phyloP scores from a whole-genome alignment of 2,113 vertebrate genomes.

The Nibea albiflora region DNA sequence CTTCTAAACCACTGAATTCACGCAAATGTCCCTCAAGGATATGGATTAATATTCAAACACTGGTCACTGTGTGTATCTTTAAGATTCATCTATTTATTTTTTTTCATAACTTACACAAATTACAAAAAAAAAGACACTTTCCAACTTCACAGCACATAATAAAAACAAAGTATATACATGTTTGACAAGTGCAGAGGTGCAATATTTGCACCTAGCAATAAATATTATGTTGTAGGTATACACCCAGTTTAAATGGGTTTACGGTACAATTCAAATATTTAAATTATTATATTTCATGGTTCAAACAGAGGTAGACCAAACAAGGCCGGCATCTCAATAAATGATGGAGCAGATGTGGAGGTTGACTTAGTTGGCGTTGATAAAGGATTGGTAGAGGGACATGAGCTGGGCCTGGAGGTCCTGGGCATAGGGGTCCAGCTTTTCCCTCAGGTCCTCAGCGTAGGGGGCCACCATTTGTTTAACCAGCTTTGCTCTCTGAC shows the following conservation, averaged over 20 bases:
- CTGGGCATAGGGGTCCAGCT: slow-evolving; percentile 76
- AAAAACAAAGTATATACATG: slow-evolving; percentile 72
- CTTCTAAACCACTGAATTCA: too few relatives aligned
- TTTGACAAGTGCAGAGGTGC: slow-evolving; percentile 46
- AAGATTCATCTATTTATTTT: slow-evolving; percentile 41
- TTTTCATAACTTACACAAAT: slow-evolving; percentile 57
- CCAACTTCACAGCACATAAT: slow-evolving; percentile 39
- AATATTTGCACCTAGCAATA: slow-evolving; percentile 60
- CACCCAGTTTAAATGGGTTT: slow-evolving; percentile 34
- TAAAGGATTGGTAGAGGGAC: slow-evolving; percentile 72
- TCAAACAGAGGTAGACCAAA: slow-evolving; percentile 53
- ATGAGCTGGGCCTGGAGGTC: slow-evolving; percentile 73
- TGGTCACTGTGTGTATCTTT: not conserved
- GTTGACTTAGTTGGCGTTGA: slow-evolving; percentile 64
- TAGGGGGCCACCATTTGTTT: slow-evolving; percentile 79
- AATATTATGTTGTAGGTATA: slow-evolving; percentile 52
- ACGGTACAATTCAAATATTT: slow-evolving; percentile 46
- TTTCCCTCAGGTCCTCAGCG: slow-evolving; percentile 74
- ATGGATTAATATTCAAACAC: too few relatives aligned
- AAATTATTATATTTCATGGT: slow-evolving; percentile 35
- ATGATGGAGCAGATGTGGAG: slow-evolving; percentile 5
- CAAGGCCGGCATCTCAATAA: slow-evolving; percentile 19
- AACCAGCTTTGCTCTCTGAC: slow-evolving; percentile 65
- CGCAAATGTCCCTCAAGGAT: too few relatives aligned
- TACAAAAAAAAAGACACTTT: slow-evolving; percentile 54